A percentile compares a stretch with the other conserved stretches of the same genome.
Evolutionary conservation across 2,888 invertebrate genomes (phyloP).

Genomic region (Papilio gigon): DNA sequence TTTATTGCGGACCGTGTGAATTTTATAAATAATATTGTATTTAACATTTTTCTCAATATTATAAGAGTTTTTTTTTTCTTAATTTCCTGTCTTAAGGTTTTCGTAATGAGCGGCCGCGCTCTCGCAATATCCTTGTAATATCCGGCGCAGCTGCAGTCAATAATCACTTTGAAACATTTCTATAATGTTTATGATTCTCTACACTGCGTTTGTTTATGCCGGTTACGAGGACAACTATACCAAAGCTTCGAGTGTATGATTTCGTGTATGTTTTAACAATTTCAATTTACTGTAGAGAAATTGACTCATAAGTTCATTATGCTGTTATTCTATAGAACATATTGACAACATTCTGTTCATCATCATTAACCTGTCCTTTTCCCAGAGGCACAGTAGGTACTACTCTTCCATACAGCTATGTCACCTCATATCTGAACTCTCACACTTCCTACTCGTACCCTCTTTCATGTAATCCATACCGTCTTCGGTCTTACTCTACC

Average conservation of each 20-base stretch:
- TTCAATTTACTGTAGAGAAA: too few species aligned
- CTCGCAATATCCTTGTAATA: slow-evolving; percentile 33
- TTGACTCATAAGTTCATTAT: too few species aligned
- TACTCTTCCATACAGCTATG: too few species aligned
- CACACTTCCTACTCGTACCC: too few species aligned
- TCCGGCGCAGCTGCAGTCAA: slow-evolving; percentile 39
- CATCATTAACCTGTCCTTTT: too few species aligned
- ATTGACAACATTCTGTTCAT: too few species aligned
- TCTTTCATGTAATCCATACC: too few species aligned
- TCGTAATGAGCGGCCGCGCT: slow-evolving; percentile 32
- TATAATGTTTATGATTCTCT: slow-evolving; percentile 24
- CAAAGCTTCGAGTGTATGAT: not conserved
- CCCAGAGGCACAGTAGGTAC: too few species aligned
- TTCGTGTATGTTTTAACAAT: not conserved
- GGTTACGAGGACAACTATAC: slow-evolving; percentile 13
- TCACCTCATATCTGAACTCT: too few species aligned
- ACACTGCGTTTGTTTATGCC: slow-evolving; percentile 9
- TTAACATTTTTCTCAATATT: not conserved
- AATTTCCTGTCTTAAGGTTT: slow-evolving; percentile 26
- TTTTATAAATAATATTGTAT: not conserved
- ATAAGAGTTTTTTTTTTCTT: not conserved
- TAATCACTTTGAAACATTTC: slow-evolving; percentile 34
- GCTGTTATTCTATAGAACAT: too few species aligned
- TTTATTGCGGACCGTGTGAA: not conserved
- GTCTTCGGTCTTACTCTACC: too few species aligned